Base-by-base conservation (phyloP, 2,113 vertebrate genomes). In the Hippocampus barbouri region DNA sequence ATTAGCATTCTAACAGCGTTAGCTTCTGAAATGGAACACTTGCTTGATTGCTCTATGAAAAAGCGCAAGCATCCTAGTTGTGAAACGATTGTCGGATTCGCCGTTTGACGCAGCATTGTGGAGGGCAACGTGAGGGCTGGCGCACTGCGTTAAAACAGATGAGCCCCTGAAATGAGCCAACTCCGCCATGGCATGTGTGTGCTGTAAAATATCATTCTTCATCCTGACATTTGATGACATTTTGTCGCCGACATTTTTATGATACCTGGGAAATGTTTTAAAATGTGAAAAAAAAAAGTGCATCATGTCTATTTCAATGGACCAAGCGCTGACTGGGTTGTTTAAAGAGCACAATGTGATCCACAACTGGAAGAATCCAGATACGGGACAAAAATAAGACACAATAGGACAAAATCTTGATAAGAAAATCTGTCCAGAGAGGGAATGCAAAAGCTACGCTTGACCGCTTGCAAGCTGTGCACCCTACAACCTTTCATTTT, bases 401-500 rank as follows among this genome's bases (percentile, higher is more conserved):
- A 18, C 18, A 25, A 61, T 38, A 62, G 14, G n/a, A 59, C 56
- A 34, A 20, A 18, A 60, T 30, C 25, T 2, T 38, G 16, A 62
- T 18, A 38, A 38, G 15, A 62, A 8, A 34, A 21, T 38, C 8
- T 38, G 30, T 21, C 60, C 5, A 0, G 10, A 53, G 12, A 69
- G 73, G 71, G 76, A 78, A 34, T 43, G 47, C 68, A 40, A 43
- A 67, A 69, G 71, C 76, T 65, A 34, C 60, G 21, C 71, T 66
- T 70, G 73, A 80, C 72, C 77, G 68, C 66, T 68, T 72, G 71
- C n/a, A 71, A 70, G 64, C 68, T 4, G 51, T 74, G 43, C 47
- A 72, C 2, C 67, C 47, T 8, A 61, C 74, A 70, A 72, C 63
- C 45, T 76, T 74, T 67, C 63, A 74, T 77, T 79, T 79, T 75